Evolutionary conservation across 2,797 vertebrate species (phyloP).

Genomic region (Cossypha polioptera): DNA sequence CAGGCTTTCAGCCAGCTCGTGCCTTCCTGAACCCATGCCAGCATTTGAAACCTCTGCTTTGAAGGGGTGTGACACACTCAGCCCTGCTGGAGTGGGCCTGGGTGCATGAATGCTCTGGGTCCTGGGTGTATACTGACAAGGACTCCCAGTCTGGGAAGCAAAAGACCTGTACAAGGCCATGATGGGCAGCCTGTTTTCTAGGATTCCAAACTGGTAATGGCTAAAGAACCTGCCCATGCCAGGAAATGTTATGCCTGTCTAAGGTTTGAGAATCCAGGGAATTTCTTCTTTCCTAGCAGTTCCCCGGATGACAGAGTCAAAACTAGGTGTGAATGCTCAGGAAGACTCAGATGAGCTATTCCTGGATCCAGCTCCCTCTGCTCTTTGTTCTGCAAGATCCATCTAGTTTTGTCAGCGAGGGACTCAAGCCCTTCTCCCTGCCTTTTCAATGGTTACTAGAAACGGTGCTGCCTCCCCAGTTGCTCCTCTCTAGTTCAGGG

Average conservation of each 20-base stretch:
- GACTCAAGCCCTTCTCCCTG: neutral
- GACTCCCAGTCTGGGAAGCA: neutral
- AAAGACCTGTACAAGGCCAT: neutral
- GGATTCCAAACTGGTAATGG: neutral
- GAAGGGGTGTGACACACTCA: accelerated
- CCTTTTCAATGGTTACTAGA: neutral
- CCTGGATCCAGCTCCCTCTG: neutral
- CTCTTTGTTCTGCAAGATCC: neutral
- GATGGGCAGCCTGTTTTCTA: neutral
- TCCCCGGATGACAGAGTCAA: neutral
- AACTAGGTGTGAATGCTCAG: neutral
- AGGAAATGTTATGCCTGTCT: neutral
- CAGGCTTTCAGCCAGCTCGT: neutral
- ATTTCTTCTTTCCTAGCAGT: neutral
- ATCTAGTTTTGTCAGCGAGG: neutral
- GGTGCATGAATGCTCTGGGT: accelerated
- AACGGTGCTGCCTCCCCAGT: neutral
- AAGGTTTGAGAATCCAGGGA: neutral
- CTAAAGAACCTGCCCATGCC: neutral
- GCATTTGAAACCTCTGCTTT: neutral
- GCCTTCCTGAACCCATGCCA: neutral
- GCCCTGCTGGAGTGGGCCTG: accelerated
- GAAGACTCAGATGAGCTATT: neutral
- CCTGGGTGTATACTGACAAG: accelerated
- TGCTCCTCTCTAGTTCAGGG: neutral